Base-by-base conservation (phyloP, 2,888 invertebrate species). In the Halocaridina rubra region DNA sequence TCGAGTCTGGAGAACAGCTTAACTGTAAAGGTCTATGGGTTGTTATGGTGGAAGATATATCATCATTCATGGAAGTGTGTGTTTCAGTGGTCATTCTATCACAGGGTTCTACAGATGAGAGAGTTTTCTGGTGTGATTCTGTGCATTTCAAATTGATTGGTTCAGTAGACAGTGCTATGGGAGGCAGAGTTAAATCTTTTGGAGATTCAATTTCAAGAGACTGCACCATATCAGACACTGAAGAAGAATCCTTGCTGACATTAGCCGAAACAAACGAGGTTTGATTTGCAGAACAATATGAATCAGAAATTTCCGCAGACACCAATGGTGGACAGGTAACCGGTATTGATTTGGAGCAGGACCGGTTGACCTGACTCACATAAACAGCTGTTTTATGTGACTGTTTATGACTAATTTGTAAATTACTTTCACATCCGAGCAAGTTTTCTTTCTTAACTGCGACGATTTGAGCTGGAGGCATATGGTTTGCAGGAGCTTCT, bases 371-470 rank as follows among this genome's bases (percentile, higher is more conserved):
- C 4, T 77, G 76, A 32, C 19, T n/a, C 59, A 77, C 24, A 77
- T 22, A 77, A 13, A 29, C 76, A 61, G 72, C 5, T 22, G 33
- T 10, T 24, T 39, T 19, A 53, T 53, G 53, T 22, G 76, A 32
- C n/a, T 27, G 13, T 30, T 30, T 61, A 19, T 53, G 59, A 61
- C 32, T 32, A 22, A 32, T 8, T 10, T 29, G 22, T 74, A 46
- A 46, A 30, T 19, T 59, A 32, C 3, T 33, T 61, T 29, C 29
- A 61, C 76, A 77, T 46, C 46, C 57, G 61, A 57, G 22, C 57
- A 80, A 74, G 19, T 71, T 59, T 32, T 71, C 67, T 64, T 57
- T 59, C 59, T 77, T 77, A 7, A 77, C 59, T 32, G 76, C 59
- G 4, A 22, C n/a, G 32, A 77, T 61, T 30, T 77, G 76, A 61